These are phyloP conservation scores for Hirtodrosophila alboralis DNA, from an alignment of 2,888 invertebrate species.

Conservation along the genomic window DNA sequence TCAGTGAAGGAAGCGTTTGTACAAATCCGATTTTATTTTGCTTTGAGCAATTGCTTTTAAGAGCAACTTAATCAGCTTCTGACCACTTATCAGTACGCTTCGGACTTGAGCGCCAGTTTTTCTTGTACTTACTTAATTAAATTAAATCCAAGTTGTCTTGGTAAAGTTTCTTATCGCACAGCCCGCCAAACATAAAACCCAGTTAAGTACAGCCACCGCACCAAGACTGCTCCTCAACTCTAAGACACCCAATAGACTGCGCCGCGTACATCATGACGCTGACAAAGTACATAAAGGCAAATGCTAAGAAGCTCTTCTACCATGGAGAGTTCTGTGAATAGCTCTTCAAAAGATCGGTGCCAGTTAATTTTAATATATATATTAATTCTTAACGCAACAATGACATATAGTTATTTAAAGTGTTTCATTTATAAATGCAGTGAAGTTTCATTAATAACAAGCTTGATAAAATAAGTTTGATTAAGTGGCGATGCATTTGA, in stretches of 20 bases:
- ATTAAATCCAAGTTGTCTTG: slow-evolving; percentile 60
- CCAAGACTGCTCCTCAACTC: slow-evolving; percentile 20
- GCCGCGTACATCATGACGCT: slow-evolving; percentile 24
- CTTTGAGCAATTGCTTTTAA: slow-evolving; percentile 36
- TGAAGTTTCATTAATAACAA: slow-evolving; percentile 27
- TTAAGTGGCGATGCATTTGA: no score
- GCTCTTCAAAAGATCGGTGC: slow-evolving; percentile 19
- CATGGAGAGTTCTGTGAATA: slow-evolving; percentile 8
- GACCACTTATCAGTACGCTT: slow-evolving; percentile 40
- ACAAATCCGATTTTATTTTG: slow-evolving; percentile 44
- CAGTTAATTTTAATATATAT: slow-evolving; percentile 48
- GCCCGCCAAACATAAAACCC: slow-evolving; percentile 15
- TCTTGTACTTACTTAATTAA: slow-evolving; percentile 60
- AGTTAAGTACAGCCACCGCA: neutral
- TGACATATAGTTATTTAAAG: slow-evolving; percentile 54
- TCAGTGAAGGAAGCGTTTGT: slow-evolving; percentile 25
- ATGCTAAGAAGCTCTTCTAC: slow-evolving; percentile 25
- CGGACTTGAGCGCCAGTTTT: slow-evolving; percentile 22
- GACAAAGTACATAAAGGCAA: slow-evolving; percentile 39
- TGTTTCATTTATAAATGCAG: slow-evolving; percentile 28
- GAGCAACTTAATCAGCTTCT: slow-evolving; percentile 46
- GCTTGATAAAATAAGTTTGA: slow-evolving; percentile 4
- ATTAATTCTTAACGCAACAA: slow-evolving; percentile 56
- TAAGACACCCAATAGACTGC: slow-evolving; percentile 12
- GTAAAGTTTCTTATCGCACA: slow-evolving; percentile 49